These are phyloP conservation scores for Neomorphus geoffroyi DNA, from an alignment of 2,797 vertebrate species.

Conservation along the genomic window DNA sequence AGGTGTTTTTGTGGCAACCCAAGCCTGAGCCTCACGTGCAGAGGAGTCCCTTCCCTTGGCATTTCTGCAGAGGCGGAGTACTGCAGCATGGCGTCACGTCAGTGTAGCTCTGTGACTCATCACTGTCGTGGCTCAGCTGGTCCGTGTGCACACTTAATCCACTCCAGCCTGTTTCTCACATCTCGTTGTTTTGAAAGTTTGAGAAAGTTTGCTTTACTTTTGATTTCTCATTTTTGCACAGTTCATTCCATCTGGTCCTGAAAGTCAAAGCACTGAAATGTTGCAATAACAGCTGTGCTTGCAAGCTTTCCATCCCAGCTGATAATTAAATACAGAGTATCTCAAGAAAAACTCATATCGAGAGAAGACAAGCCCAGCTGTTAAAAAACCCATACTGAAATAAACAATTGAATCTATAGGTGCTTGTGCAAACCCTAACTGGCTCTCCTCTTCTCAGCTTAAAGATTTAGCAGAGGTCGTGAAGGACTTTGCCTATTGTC, in stretches of 20 bases:
- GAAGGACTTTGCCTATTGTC: conserved; percentile 29
- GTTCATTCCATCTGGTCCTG: conserved; percentile 39
- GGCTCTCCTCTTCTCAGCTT: not conserved
- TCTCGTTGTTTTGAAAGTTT: conserved; percentile 4
- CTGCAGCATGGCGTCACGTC: rapidly evolving
- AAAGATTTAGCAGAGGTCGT: not conserved
- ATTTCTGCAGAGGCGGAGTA: not conserved
- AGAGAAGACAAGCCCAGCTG: conserved; percentile 32
- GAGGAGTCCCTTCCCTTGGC: not conserved
- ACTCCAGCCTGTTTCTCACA: not conserved
- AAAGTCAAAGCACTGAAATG: conserved; percentile 42
- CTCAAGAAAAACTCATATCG: conserved; percentile 37
- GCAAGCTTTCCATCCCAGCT: conserved; percentile 1
- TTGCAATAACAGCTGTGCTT: conserved; percentile 49
- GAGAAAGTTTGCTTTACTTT: conserved; percentile 50
- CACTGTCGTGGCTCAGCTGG: not conserved
- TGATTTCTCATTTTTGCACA: conserved; percentile 17
- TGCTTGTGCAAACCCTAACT: not conserved
- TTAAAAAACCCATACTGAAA: not conserved
- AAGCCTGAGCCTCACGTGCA: not conserved
- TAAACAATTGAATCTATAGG: not conserved
- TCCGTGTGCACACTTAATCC: not conserved
- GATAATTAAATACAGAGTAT: conserved; percentile 52
- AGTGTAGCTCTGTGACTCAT: not conserved
- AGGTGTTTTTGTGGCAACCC: not conserved